A percentile compares a stretch with the other conserved stretches of the same genome.
These are phyloP conservation scores for Oncopodura yosiiana DNA, from an alignment of 1,140 invertebrate species.

Conservation along the genomic window DNA sequence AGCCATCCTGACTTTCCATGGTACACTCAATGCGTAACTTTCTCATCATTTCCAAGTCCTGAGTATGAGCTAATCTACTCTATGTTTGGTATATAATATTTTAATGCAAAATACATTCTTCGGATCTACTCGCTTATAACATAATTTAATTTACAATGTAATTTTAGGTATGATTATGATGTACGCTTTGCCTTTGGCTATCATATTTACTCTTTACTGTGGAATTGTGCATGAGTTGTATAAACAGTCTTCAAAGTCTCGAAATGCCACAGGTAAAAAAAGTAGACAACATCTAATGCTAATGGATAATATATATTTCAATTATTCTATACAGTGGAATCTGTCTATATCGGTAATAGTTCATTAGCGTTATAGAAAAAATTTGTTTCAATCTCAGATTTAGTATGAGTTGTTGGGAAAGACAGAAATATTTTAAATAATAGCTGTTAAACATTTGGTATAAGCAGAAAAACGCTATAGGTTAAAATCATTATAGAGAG, in stretches of 20 bases:
- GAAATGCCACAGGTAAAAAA: background rate
- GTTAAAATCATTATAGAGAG: no score
- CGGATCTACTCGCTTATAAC: background rate
- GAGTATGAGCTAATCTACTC: conserved; percentile 36
- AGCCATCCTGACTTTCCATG: conserved; percentile 37
- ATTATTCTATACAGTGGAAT: background rate
- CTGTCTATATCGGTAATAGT: no score
- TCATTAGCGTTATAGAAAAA: no score
- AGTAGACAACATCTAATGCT: background rate
- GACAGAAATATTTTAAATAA: no score
- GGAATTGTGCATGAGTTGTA: conserved; percentile 40
- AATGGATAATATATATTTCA: background rate
- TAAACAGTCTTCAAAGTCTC: background rate
- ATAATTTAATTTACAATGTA: conserved; percentile 11
- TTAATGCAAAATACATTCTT: no score
- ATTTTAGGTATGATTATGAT: conserved; percentile 39
- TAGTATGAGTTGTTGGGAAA: no score
- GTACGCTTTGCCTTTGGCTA: conserved; percentile 43
- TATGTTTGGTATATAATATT: conserved; percentile 24
- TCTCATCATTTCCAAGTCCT: conserved; percentile 35
- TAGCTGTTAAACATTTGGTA: no score
- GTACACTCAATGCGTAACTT: conserved; percentile 40
- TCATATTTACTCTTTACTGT: conserved; percentile 44
- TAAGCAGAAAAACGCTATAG: no score
- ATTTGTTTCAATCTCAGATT: no score